Base-by-base conservation (phyloP, 2,113 vertebrate genomes). In the Etheostoma cragini region DNA sequence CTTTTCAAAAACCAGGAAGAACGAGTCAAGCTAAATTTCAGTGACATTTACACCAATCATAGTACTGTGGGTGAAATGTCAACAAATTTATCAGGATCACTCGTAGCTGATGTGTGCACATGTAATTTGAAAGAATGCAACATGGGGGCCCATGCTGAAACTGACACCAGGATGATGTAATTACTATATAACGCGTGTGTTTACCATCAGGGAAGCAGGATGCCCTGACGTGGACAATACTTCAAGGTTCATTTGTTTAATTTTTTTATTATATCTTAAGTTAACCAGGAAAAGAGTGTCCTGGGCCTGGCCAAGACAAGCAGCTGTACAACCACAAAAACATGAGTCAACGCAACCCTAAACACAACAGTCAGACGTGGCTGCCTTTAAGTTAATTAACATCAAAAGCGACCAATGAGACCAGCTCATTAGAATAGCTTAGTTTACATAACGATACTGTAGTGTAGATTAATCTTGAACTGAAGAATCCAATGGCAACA, bases 41-140 rank as follows among this genome's bases (percentile, higher is more conserved):
- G 19, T 69, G 77, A 60, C 82, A 76, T 80, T 84, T 76, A 71
- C 68, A 69, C 50, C 13, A 45, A 81, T 62, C 15, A 14, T 72
- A 56, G 33, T 77, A 46, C 68, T 61, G 60, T 17, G 30, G 38
- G 70, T 21, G 26, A 80, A 79, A 64, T 81, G 62, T 45, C 79
- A 81, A 2, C 5, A 46, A 33, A 60, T 64, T 21, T 10, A 74
- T 53, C 46, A 35, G 35, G 21, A 57, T 35, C 38, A 8, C 38
- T 66, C 21, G 15, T 2, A 46, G 17, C 2, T 64, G 33, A 24
- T 19, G 5, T 49, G 24, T 26, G 42, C 3, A 13, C 22, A 15
- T 19, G 72, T 64, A 45, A 30, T 54, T 8, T 54, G 61, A 33
- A 47, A 11, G 62, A 16, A 22, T 15, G 62, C 45, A 47, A 21